Conservation (phyloP, 1,140 invertebrate genomes). For the Tetragonula clypearis region DNA sequence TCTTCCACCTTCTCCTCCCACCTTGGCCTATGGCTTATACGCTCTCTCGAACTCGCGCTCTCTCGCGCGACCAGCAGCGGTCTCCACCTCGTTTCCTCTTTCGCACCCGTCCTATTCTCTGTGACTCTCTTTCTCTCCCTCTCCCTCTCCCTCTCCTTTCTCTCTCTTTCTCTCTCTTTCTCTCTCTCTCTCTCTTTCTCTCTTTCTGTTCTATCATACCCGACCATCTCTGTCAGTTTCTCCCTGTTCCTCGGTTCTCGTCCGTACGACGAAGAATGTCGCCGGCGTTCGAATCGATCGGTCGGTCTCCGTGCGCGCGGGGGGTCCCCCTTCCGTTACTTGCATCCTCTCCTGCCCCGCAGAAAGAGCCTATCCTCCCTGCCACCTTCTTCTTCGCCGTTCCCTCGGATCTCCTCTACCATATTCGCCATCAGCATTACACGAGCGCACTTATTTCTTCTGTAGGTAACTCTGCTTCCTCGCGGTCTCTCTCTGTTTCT, state of each 20-base stretch:
- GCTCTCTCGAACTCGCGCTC: slow-evolving; percentile 37
- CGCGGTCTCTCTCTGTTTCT: slow-evolving; percentile 66
- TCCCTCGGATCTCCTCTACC: slow-evolving; percentile 71
- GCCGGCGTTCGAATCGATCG: slow-evolving; percentile 79
- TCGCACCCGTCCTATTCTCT: slow-evolving; percentile 43
- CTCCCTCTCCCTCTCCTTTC: background rate
- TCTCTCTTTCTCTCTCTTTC: background rate
- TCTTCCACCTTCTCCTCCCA: slow-evolving; percentile 39
- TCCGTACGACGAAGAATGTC: slow-evolving; percentile 76
- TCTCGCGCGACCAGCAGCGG: slow-evolving; percentile 36
- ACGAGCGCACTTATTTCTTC: slow-evolving; percentile 80
- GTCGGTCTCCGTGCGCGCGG: slow-evolving; percentile 62
- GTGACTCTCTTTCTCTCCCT: slow-evolving; percentile 31
- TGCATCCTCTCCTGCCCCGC: background rate
- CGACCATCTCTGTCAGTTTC: slow-evolving; percentile 16
- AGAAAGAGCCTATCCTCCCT: slow-evolving; percentile 45
- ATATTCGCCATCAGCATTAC: slow-evolving; percentile 80
- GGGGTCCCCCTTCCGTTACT: slow-evolving; percentile 52
- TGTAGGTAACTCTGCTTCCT: slow-evolving; percentile 75
- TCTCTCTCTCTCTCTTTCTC: slow-evolving; percentile 2
- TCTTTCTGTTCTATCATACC: slow-evolving; percentile 14
- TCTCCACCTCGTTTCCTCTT: slow-evolving; percentile 54
- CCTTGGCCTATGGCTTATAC: slow-evolving; percentile 40
- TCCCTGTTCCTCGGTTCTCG: slow-evolving; percentile 52
- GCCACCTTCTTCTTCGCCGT: slow-evolving; percentile 49